Evolutionary conservation across 2,113 vertebrate genomes (phyloP).

Genomic region (Porphyrio hochstetteri): DNA sequence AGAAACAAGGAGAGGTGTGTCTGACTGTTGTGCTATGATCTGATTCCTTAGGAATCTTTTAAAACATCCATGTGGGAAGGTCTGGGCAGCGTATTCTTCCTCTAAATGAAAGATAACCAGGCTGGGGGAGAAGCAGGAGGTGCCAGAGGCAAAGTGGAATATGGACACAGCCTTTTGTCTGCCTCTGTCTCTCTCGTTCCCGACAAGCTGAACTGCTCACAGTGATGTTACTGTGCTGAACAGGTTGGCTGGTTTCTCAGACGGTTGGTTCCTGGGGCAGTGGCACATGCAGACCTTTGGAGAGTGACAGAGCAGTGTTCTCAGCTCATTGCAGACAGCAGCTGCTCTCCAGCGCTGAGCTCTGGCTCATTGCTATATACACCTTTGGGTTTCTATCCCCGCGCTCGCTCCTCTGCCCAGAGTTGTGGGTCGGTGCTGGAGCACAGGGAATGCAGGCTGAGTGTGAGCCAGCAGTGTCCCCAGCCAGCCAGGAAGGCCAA

Average conservation of each 20-base stretch:
- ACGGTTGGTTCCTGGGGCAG: neutral
- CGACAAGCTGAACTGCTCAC: too few species aligned
- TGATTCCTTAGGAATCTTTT: neutral
- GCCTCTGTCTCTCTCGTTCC: too few species aligned
- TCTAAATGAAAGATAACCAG: neutral
- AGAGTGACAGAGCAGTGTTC: neutral
- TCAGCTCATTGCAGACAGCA: too few species aligned
- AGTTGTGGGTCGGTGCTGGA: neutral
- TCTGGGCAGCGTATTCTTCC: neutral
- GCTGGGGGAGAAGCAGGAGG: neutral
- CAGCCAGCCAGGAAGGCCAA: too few species aligned
- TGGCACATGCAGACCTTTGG: fast-evolving
- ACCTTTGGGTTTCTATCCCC: neutral
- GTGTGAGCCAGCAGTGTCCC: too few species aligned
- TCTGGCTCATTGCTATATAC: neutral
- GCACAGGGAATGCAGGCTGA: too few species aligned
- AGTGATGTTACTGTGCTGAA: too few species aligned
- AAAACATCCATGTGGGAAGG: neutral
- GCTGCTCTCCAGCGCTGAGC: neutral
- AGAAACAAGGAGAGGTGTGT: neutral
- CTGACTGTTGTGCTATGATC: fast-evolving
- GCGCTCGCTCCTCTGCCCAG: neutral
- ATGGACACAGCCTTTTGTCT: neutral
- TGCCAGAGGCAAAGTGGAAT: neutral
- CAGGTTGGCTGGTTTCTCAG: neutral